phyloP scores from a whole-genome alignment of 37 sponge, comb jelly and placozoan genomes.

The Theonella swinhoei region DNA sequence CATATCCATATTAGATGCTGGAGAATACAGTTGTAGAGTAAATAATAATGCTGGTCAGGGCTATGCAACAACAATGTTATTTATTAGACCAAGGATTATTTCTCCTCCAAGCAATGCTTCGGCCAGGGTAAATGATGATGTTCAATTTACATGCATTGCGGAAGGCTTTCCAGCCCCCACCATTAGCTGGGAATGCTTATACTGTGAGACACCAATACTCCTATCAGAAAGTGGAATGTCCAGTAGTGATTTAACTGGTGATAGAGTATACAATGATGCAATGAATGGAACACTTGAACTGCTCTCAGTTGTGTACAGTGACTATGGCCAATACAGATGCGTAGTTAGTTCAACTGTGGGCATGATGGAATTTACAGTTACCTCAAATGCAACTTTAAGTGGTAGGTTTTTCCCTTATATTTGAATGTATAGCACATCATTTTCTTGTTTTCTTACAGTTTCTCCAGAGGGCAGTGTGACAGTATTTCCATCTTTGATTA shows the following conservation, averaged over 20 bases:
- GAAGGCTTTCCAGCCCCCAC: slow-evolving; percentile 28
- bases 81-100: slow-evolving; percentile 25
- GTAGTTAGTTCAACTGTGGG: background rate
- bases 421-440: background rate
- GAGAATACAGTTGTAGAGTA: slow-evolving; percentile 43
- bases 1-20: background rate
- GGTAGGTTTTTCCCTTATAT: background rate
- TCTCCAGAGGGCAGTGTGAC: slow-evolving; percentile 37
- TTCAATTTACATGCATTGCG: slow-evolving; percentile 42
- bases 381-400: background rate
- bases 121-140: background rate
- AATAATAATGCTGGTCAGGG: slow-evolving; percentile 60
- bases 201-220: too few species aligned
- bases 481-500: slow-evolving; percentile 5
- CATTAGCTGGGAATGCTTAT: slow-evolving; percentile 37
- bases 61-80: slow-evolving; percentile 22
- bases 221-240: too few species aligned
- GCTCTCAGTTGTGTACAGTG: background rate
- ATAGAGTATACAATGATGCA: background rate
- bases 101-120: background rate
- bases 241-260: too few species aligned
- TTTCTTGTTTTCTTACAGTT: slow-evolving; percentile 2
- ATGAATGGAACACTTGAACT: background rate
- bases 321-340: background rate
- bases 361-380: background rate